Percentiles rank a stretch among this genome's conserved stretches.
Conservation (phyloP, 2,797 vertebrate genomes). For the Brachyalestes nurse region DNA sequence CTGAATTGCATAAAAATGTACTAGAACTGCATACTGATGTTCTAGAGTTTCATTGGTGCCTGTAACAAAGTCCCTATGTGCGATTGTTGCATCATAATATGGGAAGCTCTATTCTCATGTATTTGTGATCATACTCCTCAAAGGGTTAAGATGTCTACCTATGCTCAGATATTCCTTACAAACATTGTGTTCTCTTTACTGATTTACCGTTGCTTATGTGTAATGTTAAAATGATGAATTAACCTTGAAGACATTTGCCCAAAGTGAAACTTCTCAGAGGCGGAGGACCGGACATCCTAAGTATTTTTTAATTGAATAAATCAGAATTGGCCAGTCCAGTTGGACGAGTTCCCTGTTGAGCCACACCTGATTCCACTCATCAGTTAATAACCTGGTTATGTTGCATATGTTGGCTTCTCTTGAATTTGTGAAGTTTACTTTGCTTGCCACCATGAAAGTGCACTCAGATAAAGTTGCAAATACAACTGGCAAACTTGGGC, state of each 20-base stretch:
- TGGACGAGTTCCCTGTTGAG: background rate
- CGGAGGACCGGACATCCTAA: background rate
- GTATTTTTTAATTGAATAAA: background rate
- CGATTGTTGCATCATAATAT: no score
- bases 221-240: background rate
- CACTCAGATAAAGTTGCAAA: no score
- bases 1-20: no score
- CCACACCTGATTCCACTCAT: background rate
- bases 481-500: background rate
- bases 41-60: no score
- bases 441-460: background rate
- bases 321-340: background rate
- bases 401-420: background rate
- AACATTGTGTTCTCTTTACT: background rate
- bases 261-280: background rate
- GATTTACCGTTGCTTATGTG: background rate
- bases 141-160: slow-evolving; percentile 20
- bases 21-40: no score
- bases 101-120: no score
- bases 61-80: no score
- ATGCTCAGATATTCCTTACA: slow-evolving; percentile 12
- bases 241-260: no score
- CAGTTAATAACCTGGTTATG: background rate
- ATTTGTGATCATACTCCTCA: no score
- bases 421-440: background rate